Percentiles rank a stretch among this genome's conserved stretches.
Evolutionary conservation across 2,797 vertebrate species (phyloP).

Genomic region (Crocodylus rhombifer): DNA sequence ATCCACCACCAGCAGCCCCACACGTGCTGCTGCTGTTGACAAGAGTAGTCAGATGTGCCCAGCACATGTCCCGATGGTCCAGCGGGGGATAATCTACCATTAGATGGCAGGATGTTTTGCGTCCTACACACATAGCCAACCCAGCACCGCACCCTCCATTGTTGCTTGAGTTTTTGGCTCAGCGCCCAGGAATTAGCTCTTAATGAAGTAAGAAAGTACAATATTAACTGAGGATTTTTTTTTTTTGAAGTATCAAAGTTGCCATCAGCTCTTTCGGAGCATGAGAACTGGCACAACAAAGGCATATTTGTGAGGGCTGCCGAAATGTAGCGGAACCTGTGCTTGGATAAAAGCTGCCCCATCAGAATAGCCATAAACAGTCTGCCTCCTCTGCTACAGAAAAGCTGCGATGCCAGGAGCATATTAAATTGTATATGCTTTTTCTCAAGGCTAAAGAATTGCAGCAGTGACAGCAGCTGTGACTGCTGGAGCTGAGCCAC

Average conservation of each 20-base stretch:
- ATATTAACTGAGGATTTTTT: conserved; percentile 12
- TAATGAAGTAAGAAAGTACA: not conserved
- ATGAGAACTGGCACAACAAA: conserved; percentile 32
- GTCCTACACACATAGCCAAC: conserved; percentile 18
- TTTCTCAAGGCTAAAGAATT: conserved; percentile 76
- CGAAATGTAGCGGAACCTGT: conserved; percentile 65
- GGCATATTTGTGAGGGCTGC: not conserved
- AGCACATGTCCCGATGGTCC: not conserved
- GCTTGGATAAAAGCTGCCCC: conserved; percentile 65
- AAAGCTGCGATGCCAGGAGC: conserved; percentile 72
- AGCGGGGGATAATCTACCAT: not conserved
- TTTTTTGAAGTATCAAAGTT: not conserved
- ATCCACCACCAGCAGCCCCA: not conserved
- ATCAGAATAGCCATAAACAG: conserved; percentile 73
- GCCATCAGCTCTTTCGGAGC: not conserved
- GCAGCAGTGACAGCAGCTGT: conserved; percentile 76
- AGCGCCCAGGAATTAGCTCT: not conserved
- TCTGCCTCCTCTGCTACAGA: conserved; percentile 64
- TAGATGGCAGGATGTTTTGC: conserved; percentile 12
- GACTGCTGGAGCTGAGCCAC: conserved; percentile 73
- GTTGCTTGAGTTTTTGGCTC: conserved; percentile 25
- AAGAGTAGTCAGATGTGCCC: not conserved
- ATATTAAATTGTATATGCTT: conserved; percentile 79
- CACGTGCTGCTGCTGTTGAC: not conserved
- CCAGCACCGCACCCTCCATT: conserved; percentile 41